Percentiles rank a stretch among this genome's conserved stretches.
Conservation (phyloP, 2,113 vertebrate genomes). For the Aspiorhynchus laticeps region DNA sequence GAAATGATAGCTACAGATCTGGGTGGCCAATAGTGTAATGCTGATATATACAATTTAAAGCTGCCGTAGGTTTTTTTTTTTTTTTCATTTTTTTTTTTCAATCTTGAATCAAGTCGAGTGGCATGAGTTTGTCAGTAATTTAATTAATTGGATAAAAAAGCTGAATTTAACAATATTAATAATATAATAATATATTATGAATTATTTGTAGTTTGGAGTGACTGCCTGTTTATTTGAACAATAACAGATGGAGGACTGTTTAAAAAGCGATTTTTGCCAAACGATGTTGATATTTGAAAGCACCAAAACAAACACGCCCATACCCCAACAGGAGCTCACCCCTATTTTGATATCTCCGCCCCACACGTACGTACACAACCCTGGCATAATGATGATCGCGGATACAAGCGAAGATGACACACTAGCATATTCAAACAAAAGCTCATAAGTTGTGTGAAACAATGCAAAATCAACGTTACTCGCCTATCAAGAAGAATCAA, state of each 20-base stretch:
- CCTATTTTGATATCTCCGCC: no score
- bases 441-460: no score
- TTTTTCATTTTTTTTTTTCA: neutral
- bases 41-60: neutral
- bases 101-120: neutral
- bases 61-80: neutral
- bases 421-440: no score
- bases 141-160: neutral
- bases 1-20: neutral
- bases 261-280: no score
- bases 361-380: no score
- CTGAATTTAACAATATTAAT: neutral
- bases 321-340: no score
- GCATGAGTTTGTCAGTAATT: neutral
- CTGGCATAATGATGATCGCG: no score
- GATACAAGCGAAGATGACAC: no score
- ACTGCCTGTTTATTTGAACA: neutral
- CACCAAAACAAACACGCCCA: no score
- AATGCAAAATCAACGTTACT: no score
- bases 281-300: no score
- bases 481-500: no score
- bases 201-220: neutral
- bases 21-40: neutral
- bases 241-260: neutral
- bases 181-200: neutral